Base-by-base conservation (phyloP, 2,888 invertebrate genomes). In the Eupithecia exiguata region DNA sequence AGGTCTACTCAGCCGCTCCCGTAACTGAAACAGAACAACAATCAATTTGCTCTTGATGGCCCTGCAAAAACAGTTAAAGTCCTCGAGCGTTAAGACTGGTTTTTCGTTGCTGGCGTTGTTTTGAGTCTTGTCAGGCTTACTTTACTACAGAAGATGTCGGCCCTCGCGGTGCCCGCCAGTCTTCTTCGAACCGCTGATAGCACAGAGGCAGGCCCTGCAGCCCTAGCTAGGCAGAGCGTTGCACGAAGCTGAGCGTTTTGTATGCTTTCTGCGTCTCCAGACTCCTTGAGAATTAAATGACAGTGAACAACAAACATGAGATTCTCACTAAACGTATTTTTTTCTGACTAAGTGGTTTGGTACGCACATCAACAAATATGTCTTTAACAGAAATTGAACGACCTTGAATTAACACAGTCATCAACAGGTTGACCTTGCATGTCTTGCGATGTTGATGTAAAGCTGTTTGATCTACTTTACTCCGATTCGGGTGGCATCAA, bases 191-290 rank as follows among this genome's bases (percentile, higher is more conserved):
- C 96, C 1, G 96, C 95, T 21, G 96, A 95, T 69, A 97, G 85
- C 21, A 97, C 96, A 0, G 96, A 95, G 0, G 95, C 72, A 95
- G 97, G 77, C 95, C 98, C 92, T 96, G 98, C 84, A 96, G 96
- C 78, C 96, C 98, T 83, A 96, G 96, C 87, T 96, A 95, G 83
- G 96, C 97, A 80, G 95, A 96, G 87, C 89, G 96, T 81, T 84
- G 93, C 86, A 79, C 95, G 88, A 0, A 94, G 85, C 78, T 92
- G 93, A 0, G 88, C 89, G 35, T 81, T 83, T 73, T 93, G 89
- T 5, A 88, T 87, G 76, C 79, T 87, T 78, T 84, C 95, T 79
- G 83, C 88, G 83, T 85, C 93, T 78, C 80, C 94, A 75, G 84
- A 90, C 81, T 83, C 93, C 95, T 86, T 40, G 18, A 38, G 38